Conservation (phyloP, 2,888 invertebrate genomes). For the Rhingia campestris region DNA sequence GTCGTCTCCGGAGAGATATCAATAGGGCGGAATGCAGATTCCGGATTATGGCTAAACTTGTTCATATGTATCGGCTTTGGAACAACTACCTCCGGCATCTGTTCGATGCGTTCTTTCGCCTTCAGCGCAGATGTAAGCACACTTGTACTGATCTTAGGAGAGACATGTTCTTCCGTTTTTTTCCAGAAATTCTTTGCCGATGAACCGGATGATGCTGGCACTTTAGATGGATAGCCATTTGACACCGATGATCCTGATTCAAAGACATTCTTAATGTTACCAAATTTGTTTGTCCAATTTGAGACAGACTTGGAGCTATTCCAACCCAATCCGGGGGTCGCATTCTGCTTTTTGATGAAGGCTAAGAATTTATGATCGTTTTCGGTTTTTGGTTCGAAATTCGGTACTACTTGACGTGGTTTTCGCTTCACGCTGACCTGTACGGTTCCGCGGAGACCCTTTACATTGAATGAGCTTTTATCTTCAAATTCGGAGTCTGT, state of each 20-base stretch:
- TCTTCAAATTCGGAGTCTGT: slow-evolving; percentile 82
- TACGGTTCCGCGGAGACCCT: slow-evolving; percentile 85
- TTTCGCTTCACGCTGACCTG: slow-evolving; percentile 84
- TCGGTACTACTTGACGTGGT: slow-evolving; percentile 85
- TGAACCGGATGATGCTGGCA: slow-evolving; percentile 38
- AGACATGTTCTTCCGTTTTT: slow-evolving; percentile 72
- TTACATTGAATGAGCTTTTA: slow-evolving; percentile 79
- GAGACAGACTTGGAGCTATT: slow-evolving; percentile 82
- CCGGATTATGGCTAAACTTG: slow-evolving; percentile 90
- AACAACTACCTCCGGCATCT: slow-evolving; percentile 73
- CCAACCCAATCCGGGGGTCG: slow-evolving; percentile 82
- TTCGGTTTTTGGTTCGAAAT: slow-evolving; percentile 91
- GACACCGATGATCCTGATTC: slow-evolving; percentile 83
- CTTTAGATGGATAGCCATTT: slow-evolving; percentile 79
- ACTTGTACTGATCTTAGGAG: slow-evolving; percentile 48
- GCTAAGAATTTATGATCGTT: slow-evolving; percentile 93
- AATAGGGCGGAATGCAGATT: slow-evolving; percentile 88
- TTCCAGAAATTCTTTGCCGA: slow-evolving; percentile 74
- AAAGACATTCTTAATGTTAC: slow-evolving; percentile 91
- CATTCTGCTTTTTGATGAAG: slow-evolving; percentile 90
- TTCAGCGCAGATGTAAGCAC: slow-evolving; percentile 81
- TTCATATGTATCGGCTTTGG: slow-evolving; percentile 85
- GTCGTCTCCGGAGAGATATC: slow-evolving; percentile 77
- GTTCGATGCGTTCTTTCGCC: slow-evolving; percentile 77
- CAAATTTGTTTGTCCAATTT: slow-evolving; percentile 93